phyloP scores from a whole-genome alignment of 2,113 vertebrate species.

The Myrmophylax atrothorax region DNA sequence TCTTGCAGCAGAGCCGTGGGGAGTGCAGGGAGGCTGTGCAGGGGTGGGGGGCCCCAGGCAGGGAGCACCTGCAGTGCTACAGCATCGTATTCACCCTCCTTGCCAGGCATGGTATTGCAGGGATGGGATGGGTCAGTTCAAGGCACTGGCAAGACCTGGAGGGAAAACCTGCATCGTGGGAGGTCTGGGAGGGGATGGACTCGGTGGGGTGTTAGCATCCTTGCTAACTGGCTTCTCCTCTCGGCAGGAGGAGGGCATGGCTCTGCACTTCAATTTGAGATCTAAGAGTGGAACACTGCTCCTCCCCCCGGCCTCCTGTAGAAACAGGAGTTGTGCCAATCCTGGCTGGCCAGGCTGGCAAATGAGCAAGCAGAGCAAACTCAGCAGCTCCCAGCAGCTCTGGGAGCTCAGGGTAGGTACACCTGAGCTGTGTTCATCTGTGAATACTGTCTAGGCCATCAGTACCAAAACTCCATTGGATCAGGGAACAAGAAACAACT shows the following conservation, averaged over 20 bases:
- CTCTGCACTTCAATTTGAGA: not conserved
- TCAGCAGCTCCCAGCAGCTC: not conserved
- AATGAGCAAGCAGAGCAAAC: not conserved
- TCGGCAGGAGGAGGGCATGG: slow-evolving; percentile 23
- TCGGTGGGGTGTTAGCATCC: not conserved
- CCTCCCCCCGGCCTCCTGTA: slow-evolving; percentile 9
- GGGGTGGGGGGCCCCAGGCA: not conserved
- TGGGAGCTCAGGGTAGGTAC: not conserved
- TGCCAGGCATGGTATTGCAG: not conserved
- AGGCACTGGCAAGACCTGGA: not conserved
- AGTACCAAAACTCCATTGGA: not conserved
- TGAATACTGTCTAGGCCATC: not conserved
- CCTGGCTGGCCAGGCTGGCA: not conserved
- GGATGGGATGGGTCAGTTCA: not conserved
- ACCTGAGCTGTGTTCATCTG: accelerated
- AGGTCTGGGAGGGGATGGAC: not conserved
- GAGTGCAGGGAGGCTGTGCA: not conserved
- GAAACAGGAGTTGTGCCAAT: not conserved
- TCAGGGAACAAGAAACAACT: not conserved
- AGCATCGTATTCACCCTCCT: not conserved
- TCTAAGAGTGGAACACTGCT: not conserved
- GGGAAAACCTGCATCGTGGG: not conserved
- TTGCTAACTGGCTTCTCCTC: not conserved
- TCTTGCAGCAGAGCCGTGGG: not conserved
- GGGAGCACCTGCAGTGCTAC: slow-evolving; percentile 8